Evolutionary conservation across 2,113 vertebrate species (phyloP), one percentile per base, ranked within the genome.

Genomic region (Corydoras sp.): DNA sequence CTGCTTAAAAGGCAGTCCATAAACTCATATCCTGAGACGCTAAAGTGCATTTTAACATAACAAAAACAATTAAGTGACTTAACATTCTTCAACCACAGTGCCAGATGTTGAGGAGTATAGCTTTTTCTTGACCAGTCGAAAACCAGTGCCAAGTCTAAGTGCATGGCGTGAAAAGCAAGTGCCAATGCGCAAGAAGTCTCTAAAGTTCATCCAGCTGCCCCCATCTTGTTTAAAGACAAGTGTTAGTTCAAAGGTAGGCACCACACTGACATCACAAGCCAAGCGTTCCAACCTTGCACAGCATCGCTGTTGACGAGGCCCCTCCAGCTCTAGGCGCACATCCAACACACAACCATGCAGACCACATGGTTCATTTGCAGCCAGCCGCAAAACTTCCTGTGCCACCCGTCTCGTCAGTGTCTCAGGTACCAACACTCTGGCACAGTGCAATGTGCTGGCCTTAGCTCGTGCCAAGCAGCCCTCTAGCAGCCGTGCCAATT

Each of bases 201-300:
- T 77, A 3, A 95, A 84, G 77, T 92, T 90, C 30, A 89, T 86
- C 93, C 92, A 93, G 0, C 88, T 88, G 1, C 85, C 83, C 68
- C 82, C 82, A 10, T 94, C 93, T 84, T 94, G 92, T 82, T 92
- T 95, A 77, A 95, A 91, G 66, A 94, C 91, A 3, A 95, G 88
- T 0, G 91, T 94, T 68, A 94, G 83, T 82, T 95, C 93, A 43
- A 94, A 95, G 0, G 93, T 94, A 66, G 93, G 93, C 75, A 92
- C 91, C 65, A 94, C 88, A 0, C 84, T 86, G 62, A 91, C 76
- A 1, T 94, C 92, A 35, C 86, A 94, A 31, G 86, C 84, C 3
- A 95, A 87, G 67, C 86, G 84, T 77, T 92, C 93, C 71, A 95
- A 85, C 73, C 86, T 89, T 82, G 87, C 90, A 83, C 90, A 92